Base-by-base conservation (phyloP, 2,888 invertebrate species). In the Drosophila imparisetae region DNA sequence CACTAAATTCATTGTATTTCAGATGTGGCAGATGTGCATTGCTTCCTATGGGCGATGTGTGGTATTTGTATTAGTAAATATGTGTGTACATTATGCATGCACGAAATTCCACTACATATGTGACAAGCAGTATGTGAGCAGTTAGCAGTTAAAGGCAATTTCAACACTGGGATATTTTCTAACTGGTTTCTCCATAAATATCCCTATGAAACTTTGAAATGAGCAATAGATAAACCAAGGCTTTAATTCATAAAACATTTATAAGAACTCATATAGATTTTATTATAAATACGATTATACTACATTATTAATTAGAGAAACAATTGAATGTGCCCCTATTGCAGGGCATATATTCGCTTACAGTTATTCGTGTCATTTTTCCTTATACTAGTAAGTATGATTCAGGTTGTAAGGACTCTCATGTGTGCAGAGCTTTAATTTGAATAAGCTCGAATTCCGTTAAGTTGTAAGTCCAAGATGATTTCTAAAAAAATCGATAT, bases 401-500 rank as follows among this genome's bases (percentile, higher is more conserved):
- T 30, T 84, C 72, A 75, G 80, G 60, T 76, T 68, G 10, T n/a
- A 24, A 57, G 59, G 78, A 76, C 62, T 61, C 68, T 66, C 65
- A 8, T 15, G 24, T 54, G 62, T 30, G n/a, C 53, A 7, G 13
- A 29, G 15, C 49, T 48, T 54, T 38, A 5, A 6, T 24, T 45
- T 29, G 8, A 30, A 52, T 32, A 27, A 49, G 21, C 29, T 45
- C 21, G 29, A 59, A 5, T 34, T 55, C 32, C 1, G 18, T 4
- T 30, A 36, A 52, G 18, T 38, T 30, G 2, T 21, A 29, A 48
- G 29, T 18, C 13, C 29, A 24, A 57, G 18, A 24, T 42, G 15
- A 50, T 32, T 38, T 18, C 61, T 84, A 87, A 71, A 92, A 92
- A 50, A 91, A 91, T 36, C 90, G 66, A 36, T 84, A 91, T 57